Evolutionary conservation across 2,113 vertebrate species (phyloP).

Genomic region (Pipa parva): DNA sequence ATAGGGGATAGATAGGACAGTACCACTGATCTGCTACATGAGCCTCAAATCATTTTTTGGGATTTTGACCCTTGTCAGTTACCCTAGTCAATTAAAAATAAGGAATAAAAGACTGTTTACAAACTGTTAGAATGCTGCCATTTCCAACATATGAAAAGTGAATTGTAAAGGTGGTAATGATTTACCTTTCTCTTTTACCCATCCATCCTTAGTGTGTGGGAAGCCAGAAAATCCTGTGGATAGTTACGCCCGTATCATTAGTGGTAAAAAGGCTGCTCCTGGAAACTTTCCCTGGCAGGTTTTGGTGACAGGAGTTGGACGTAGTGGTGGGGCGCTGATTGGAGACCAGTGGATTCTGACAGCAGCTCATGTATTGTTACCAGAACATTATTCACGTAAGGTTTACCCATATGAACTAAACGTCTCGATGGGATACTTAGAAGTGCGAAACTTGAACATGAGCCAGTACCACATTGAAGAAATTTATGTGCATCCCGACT

Average conservation of each 20-base stretch:
- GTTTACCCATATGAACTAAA: not conserved
- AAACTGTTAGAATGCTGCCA: no score
- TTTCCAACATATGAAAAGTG: no score
- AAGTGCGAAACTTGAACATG: constrained; percentile 21
- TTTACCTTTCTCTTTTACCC: constrained; percentile 14
- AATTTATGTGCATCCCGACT: constrained; percentile 75
- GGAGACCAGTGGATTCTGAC: constrained; percentile 85
- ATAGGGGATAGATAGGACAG: no score
- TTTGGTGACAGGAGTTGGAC: constrained; percentile 43
- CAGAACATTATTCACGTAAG: not conserved
- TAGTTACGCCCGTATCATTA: constrained; percentile 59
- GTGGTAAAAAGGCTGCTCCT: constrained; percentile 55
- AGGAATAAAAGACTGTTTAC: no score
- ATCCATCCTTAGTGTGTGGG: constrained; percentile 74
- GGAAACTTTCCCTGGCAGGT: constrained; percentile 88
- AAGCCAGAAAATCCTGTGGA: constrained; percentile 50
- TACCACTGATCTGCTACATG: no score
- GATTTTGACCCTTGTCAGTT: no score
- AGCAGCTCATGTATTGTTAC: constrained; percentile 74
- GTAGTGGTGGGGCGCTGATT: constrained; percentile 77
- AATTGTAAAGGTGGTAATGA: no score
- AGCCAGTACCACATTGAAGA: constrained; percentile 52
- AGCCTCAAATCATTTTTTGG: no score
- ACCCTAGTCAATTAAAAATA: no score
- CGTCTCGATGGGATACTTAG: constrained; percentile 57